Conservation (phyloP, 92 coral and sea anemone species). For the Porites cylindrica region DNA sequence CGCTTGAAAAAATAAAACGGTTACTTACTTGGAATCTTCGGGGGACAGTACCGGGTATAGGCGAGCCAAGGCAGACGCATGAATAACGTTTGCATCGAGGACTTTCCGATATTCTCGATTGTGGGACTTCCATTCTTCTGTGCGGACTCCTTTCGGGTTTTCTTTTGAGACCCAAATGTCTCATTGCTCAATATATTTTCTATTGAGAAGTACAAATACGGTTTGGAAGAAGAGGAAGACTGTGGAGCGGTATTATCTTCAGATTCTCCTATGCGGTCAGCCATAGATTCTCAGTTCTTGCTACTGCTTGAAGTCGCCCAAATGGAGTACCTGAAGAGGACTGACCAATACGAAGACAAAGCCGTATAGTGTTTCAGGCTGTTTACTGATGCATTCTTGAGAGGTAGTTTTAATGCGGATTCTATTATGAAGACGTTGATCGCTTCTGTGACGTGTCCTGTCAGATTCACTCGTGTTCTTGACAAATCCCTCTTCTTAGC, state of each 20-base stretch:
- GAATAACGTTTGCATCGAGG: neutral
- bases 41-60: constrained; percentile 95
- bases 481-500: constrained; percentile 79
- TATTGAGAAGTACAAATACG: constrained; percentile 85
- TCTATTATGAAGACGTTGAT: constrained; percentile 86
- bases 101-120: neutral
- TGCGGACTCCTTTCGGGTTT: constrained; percentile 10
- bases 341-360: constrained; percentile 39
- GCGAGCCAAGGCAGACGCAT: constrained; percentile 86
- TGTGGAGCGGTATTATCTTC: constrained; percentile 16
- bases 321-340: constrained; percentile 9
- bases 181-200: constrained; percentile 79
- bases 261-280: constrained; percentile 7
- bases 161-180: constrained; percentile 27
- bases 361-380: constrained; percentile 71
- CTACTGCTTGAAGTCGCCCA: constrained; percentile 2
- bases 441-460: constrained; percentile 75
- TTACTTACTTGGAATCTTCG: constrained; percentile 97
- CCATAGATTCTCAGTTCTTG: constrained; percentile 26
- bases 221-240: constrained; percentile 14
- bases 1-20: neutral
- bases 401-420: constrained; percentile 78
- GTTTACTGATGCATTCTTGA: constrained; percentile 79
- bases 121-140: constrained; percentile 5
- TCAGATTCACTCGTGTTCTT: constrained; percentile 71